Evolutionary conservation across 2,797 vertebrate genomes (phyloP), one percentile per base, ranked within the genome.

Genomic region (Bradypodion pumilum): DNA sequence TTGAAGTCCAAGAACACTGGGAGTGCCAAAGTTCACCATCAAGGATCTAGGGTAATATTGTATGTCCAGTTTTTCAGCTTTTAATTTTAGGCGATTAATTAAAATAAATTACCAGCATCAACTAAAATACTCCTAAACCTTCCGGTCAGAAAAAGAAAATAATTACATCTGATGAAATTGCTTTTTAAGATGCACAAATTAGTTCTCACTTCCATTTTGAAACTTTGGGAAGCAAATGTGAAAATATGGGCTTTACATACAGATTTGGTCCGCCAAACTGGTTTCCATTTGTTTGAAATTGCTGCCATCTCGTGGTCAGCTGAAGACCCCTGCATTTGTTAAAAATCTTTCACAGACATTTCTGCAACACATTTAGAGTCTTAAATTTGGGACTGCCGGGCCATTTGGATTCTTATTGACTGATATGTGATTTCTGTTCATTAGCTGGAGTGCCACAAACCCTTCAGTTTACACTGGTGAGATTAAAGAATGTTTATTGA

Each of bases 291-390:
- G n/a, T 32, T 80, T 75, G 83, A 59, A 59, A 85, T 78, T 82
- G 74, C 83, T 85, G 68, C 83, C 86, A 82, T 82, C 86, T 85
- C 68, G 74, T 85, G 86, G 59, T 37, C 77, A 69, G 0, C 2
- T 19, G 44, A 4, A 44, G 32, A 56, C 19, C 21, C 15, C 21
- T 56, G 16, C 52, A 16, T 4, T 56, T 21, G 52, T 56, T 56
- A 56, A 56, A 21, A 15, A 4, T 56, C 52, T 56, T 56, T 15
- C 19, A 56, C 21, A 56, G 56, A 56, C 21, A 52, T n/a, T n/a
- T n/a, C 16, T 56, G 52, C 21, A 19, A 21, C 56, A 21, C 5
- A 56, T 56, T 56, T 56, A 56, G 52, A 21, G 21, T 15, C 21
- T 56, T 5, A 56, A 13, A n/a, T 79, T 63, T 21, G 7, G 37